phyloP scores from a whole-genome alignment of 2,888 invertebrate species.

The Drosophila austrosaltans region DNA sequence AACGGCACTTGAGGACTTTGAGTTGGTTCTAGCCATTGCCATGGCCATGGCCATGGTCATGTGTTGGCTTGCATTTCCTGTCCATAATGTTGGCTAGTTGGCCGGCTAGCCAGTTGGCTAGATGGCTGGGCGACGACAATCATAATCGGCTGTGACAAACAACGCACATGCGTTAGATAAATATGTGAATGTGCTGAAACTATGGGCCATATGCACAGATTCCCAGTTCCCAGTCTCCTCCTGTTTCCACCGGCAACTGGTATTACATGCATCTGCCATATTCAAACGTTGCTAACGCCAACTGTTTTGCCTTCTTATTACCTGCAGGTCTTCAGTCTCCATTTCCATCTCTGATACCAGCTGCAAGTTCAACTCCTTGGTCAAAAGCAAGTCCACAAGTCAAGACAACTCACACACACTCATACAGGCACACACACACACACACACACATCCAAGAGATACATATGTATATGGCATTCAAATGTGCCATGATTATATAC shows the following conservation, averaged over 20 bases:
- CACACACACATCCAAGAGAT: neutral
- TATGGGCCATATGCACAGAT: conserved; percentile 16
- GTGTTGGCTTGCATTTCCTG: conserved; percentile 61
- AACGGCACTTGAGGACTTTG: conserved; percentile 29
- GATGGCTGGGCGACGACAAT: conserved; percentile 65
- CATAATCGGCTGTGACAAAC: conserved; percentile 72
- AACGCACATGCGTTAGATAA: conserved; percentile 54
- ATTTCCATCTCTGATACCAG: conserved; percentile 16
- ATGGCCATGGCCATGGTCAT: conserved; percentile 28
- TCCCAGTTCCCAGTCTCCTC: neutral
- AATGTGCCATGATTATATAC: conserved; percentile 20
- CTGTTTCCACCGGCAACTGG: conserved; percentile 11
- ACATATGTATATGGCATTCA: conserved; percentile 10
- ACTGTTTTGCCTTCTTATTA: conserved; percentile 17
- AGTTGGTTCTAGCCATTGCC: conserved; percentile 30
- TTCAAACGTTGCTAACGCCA: conserved; percentile 18
- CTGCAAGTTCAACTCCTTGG: conserved; percentile 21
- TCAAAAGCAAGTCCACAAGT: conserved; percentile 37
- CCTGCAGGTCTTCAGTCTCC: conserved; percentile 11
- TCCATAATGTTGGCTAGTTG: conserved; percentile 47
- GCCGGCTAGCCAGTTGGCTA: conserved; percentile 25
- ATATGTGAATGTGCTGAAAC: conserved; percentile 33
- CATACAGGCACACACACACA: conserved; percentile 10
- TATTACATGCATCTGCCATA: conserved; percentile 21
- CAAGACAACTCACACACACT: conserved; percentile 44